These are phyloP conservation scores for Mechanitis messenoides DNA, from an alignment of 2,888 invertebrate genomes.

Conservation along the genomic window DNA sequence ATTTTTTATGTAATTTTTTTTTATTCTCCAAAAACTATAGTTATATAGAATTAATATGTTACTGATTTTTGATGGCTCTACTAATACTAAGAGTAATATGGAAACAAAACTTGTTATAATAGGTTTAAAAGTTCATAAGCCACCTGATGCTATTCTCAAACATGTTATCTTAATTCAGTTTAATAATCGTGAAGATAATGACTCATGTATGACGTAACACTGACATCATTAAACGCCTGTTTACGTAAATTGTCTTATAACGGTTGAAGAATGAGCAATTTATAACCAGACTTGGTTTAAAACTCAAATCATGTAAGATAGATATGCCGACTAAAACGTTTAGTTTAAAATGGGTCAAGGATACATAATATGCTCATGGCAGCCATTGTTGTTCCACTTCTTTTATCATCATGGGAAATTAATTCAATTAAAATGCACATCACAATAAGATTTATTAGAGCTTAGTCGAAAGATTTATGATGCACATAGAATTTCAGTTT, in stretches of 20 bases:
- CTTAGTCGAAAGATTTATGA: conserved; percentile 23
- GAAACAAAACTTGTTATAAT: too few relatives aligned
- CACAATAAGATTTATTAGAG: conserved; percentile 23
- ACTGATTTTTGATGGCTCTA: too few relatives aligned
- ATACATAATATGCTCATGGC: conserved; percentile 28
- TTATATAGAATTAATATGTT: too few relatives aligned
- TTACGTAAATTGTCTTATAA: not conserved
- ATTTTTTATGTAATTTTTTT: too few relatives aligned
- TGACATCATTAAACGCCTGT: not conserved
- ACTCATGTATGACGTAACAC: not conserved
- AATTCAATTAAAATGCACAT: conserved; percentile 51
- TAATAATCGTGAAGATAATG: too few relatives aligned
- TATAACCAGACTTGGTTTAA: conserved; percentile 4
- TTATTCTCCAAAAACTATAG: too few relatives aligned
- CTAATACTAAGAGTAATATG: too few relatives aligned
- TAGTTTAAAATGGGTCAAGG: conserved; percentile 59
- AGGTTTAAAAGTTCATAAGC: too few relatives aligned
- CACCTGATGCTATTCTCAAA: too few relatives aligned
- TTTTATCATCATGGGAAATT: conserved; percentile 57
- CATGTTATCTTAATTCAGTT: too few relatives aligned
- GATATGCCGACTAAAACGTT: conserved; percentile 11
- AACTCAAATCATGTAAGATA: conserved; percentile 33
- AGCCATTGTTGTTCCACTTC: conserved; percentile 35
- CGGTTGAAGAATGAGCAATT: not conserved
- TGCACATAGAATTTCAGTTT: conserved; percentile 20